Percentiles rank a stretch among this genome's conserved stretches.
phyloP scores from a whole-genome alignment of 1,140 invertebrate species.

The Hirudo medicinalis region DNA sequence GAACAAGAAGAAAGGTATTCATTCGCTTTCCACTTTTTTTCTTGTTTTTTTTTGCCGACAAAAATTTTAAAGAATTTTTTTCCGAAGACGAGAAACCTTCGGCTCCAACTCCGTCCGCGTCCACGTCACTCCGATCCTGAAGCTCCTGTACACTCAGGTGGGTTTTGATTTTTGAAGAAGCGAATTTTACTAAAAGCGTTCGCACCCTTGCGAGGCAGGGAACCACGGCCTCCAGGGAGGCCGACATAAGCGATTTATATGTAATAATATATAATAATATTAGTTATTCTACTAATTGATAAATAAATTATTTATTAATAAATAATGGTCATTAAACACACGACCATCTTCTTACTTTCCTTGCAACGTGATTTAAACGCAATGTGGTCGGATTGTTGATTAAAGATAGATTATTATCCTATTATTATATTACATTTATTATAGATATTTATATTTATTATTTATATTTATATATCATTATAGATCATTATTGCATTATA shows the following conservation, averaged over 20 bases:
- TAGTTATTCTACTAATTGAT: too few relatives aligned
- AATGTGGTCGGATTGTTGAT: too few relatives aligned
- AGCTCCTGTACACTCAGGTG: slow-evolving; percentile 28
- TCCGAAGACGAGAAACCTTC: slow-evolving; percentile 37
- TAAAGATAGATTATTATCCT: too few relatives aligned
- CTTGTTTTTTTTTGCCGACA: not conserved
- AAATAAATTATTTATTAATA: too few relatives aligned
- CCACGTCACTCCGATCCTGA: slow-evolving; percentile 41
- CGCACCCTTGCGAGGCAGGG: not conserved
- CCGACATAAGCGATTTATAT: not conserved
- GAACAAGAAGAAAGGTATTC: slow-evolving; percentile 13
- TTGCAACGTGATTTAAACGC: too few relatives aligned
- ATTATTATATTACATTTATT: too few relatives aligned
- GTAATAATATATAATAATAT: not conserved
- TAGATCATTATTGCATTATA: too few relatives aligned
- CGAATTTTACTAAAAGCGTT: not conserved
- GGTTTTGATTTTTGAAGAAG: not conserved
- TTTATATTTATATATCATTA: too few relatives aligned
- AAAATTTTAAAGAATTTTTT: slow-evolving; percentile 14
- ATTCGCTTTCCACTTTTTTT: not conserved
- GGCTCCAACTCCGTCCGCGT: slow-evolving; percentile 43
- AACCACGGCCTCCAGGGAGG: not conserved
- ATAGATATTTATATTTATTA: too few relatives aligned
- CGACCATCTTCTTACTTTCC: too few relatives aligned
- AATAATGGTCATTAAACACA: too few relatives aligned